Conservation (phyloP, 2,113 vertebrate species). For the Calyptommatus sinebrachiatus region DNA sequence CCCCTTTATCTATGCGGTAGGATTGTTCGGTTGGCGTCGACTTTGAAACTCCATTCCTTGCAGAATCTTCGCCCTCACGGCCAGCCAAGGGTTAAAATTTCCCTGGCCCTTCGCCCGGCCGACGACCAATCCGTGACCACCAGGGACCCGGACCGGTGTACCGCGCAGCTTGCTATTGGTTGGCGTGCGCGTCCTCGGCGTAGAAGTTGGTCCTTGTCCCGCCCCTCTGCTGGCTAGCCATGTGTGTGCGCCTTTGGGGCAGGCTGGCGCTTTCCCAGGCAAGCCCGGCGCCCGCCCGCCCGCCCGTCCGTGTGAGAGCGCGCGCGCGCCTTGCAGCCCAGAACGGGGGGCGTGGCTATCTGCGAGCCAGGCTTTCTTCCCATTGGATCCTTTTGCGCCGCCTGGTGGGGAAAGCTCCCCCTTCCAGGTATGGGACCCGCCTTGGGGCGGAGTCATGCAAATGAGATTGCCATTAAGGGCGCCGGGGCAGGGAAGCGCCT, state of each 20-base stretch:
- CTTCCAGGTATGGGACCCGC: conserved; percentile 58
- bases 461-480: conserved; percentile 75
- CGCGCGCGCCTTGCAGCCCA: conserved; percentile 20
- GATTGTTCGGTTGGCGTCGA: too few species aligned
- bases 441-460: conserved; percentile 79
- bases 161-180: not conserved
- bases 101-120: not conserved
- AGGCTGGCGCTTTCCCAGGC: conserved; percentile 1
- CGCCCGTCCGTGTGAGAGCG: not conserved
- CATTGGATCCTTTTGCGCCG: conserved; percentile 63
- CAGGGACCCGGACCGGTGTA: not conserved
- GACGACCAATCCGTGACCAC: too few species aligned
- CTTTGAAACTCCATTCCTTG: too few species aligned
- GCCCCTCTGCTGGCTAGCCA: not conserved
- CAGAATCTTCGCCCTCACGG: too few species aligned
- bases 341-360: conserved; percentile 38
- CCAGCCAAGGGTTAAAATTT: not conserved
- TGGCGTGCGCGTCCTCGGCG: not conserved
- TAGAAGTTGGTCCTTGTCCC: not conserved
- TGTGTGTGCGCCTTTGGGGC: not conserved
- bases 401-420: conserved; percentile 41
- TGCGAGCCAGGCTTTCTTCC: conserved; percentile 31
- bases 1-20: too few species aligned
- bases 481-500: conserved; percentile 58
- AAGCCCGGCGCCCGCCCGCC: too few species aligned